Base-by-base conservation (phyloP, 2,888 invertebrate genomes). In the Alcis repandata region DNA sequence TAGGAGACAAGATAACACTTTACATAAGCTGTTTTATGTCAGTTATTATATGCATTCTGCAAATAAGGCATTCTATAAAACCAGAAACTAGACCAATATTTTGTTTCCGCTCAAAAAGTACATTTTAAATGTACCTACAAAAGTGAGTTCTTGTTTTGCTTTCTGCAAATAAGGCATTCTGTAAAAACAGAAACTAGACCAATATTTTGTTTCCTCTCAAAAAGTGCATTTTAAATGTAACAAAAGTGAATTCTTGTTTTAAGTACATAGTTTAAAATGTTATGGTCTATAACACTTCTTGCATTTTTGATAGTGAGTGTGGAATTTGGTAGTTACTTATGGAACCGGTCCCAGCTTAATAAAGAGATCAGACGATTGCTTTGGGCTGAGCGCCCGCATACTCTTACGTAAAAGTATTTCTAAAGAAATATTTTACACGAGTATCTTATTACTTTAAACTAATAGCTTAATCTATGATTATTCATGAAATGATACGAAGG, bases 371-470 rank as follows among this genome's bases (percentile, higher is more conserved):
- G 45, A 46, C 63, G 33, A 48, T 48, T 48, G 19, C 43, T 57
- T 36, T 22, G 11, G 13, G 59, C 40, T 19, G 22, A 53, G 43
- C 43, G 22, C 59, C 66, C 64, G 68, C 70, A 66, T 56, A 40
- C 46, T 15, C 41, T 20, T 51, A 8, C 20, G 27, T 27, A 4
- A 57, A 57, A 64, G 64, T 38, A 22, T 36, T 49, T 49, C 60
- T 51, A 41, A 45, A 51, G 40, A 59, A 49, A 52, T 51, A 27
- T 51, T 38, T 43, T 68, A 56, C 70, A 72, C 68, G 65, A 61
- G 46, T 70, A 72, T 70, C 53, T 53, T 53, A 43, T 66, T 63
- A 38, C 68, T 36, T 19, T 22, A 38, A 36, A 54, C 43, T 33
- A 51, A 56, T n/a, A n/a, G 19, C 10, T 22, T 13, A 1, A n/a